Evolutionary conservation across 2,797 vertebrate species (phyloP), one percentile per base, ranked within the genome.

Genomic region (Sebastolobus alascanus): DNA sequence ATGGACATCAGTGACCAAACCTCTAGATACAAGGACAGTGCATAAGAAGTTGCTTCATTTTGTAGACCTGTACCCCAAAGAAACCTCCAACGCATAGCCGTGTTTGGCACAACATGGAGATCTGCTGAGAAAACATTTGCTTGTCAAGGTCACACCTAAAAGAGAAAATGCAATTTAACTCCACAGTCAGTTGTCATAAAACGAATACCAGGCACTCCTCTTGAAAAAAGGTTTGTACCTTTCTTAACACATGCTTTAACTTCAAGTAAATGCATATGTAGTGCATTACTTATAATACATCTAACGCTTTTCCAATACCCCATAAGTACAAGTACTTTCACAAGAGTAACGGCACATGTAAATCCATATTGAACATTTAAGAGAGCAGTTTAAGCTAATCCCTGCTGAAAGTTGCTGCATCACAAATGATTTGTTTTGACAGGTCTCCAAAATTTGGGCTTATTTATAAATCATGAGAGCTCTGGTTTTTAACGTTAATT

Each of bases 31-130:
- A 95, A 95, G 95, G 94, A 95, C 94, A 93, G 91, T 91, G 93
- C 94, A 86, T 91, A 95, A 96, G 96, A 96, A 96, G 95, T 89
- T 93, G 95, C 95, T 95, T 95, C 90, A 88, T 96, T 96, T 96
- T 96, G 96, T 96, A 97, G 96, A 97, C 96, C 96, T 96, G 96
- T 96, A 96, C 96, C 95, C 96, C 94, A 94, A 91, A 94, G 79
- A 95, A 86, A 93, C 92, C 94, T 90, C 92, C 92, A 94, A 94
- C 89, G 92, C 93, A 95, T 85, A 85, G 95, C 93, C 93, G 91
- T 91, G 88, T 92, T 93, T 87, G 94, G 94, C 91, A 95, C 94
- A 95, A 96, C 92, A 93, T 94, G 95, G 93, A 92, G 95, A 94
- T 95, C 94, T 93, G 95, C 94, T 93, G 96, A 94, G 93, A 96